Percentiles rank a stretch among this genome's conserved stretches.
Conservation (phyloP, 2,888 invertebrate species). For the Trissonchulus latispiculum region DNA sequence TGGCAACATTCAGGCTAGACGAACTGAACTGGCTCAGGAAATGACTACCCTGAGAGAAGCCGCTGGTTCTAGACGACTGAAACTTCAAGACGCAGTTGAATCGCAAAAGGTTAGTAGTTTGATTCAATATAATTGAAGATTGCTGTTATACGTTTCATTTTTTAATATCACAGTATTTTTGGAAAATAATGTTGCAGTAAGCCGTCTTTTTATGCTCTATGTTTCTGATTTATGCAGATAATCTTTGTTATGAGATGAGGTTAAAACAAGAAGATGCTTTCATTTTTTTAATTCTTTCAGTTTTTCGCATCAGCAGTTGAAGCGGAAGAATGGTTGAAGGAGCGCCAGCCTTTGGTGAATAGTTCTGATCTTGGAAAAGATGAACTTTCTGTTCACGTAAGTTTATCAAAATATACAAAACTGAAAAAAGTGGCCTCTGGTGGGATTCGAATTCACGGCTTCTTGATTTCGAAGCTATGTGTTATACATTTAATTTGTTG, state of each 20-base stretch:
- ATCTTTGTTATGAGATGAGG: no score
- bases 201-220: no score
- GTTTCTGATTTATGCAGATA: no score
- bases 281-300: no score
- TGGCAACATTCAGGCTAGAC: slow-evolving; percentile 59
- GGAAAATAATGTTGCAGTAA: no score
- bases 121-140: background rate
- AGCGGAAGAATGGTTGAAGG: slow-evolving; percentile 81
- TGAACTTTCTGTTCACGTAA: slow-evolving; percentile 64
- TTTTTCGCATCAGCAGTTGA: slow-evolving; percentile 81
- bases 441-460: no score
- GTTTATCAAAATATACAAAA: no score
- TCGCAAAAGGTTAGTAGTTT: slow-evolving; percentile 52
- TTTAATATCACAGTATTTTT: no score
- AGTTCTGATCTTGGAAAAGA: slow-evolving; percentile 77
- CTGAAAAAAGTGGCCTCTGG: no score
- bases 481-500: no score
- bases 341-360: slow-evolving; percentile 64
- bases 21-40: slow-evolving; percentile 53
- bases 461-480: no score
- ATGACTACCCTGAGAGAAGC: slow-evolving; percentile 21
- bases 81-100: slow-evolving; percentile 66
- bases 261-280: no score
- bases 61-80: slow-evolving; percentile 38
- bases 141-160: slow-evolving; percentile 9